Conservation (phyloP, 2,797 vertebrate species). For the Myioborus miniatus region DNA sequence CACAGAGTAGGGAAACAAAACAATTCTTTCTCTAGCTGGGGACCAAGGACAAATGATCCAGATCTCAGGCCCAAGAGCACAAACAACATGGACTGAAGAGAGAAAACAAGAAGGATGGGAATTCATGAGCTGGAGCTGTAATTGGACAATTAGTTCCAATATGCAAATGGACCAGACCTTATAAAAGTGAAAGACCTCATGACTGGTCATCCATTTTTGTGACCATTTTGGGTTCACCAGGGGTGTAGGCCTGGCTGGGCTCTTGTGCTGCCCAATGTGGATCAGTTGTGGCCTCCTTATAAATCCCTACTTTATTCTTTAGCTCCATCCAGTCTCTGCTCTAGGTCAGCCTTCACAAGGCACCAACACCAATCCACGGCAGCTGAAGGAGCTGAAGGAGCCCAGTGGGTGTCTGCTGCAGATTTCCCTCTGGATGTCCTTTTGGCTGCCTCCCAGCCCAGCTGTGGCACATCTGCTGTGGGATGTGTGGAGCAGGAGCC, state of each 20-base stretch:
- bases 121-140: neutral
- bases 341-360: neutral
- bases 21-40: neutral
- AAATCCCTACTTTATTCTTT: neutral
- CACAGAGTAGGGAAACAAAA: neutral
- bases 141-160: neutral
- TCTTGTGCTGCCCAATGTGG: neutral
- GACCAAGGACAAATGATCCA: neutral
- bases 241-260: neutral
- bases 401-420: neutral
- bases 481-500: neutral
- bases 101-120: neutral
- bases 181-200: neutral
- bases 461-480: neutral
- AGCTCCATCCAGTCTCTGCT: neutral
- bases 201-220: rapidly evolving
- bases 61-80: neutral
- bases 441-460: neutral
- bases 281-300: neutral
- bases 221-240: neutral
- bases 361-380: rapidly evolving
- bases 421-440: neutral
- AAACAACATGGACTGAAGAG: neutral
- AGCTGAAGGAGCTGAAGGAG: neutral
- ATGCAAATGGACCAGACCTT: neutral